Conservation (phyloP, 2,113 vertebrate genomes). For the Aphyosemion australe region DNA sequence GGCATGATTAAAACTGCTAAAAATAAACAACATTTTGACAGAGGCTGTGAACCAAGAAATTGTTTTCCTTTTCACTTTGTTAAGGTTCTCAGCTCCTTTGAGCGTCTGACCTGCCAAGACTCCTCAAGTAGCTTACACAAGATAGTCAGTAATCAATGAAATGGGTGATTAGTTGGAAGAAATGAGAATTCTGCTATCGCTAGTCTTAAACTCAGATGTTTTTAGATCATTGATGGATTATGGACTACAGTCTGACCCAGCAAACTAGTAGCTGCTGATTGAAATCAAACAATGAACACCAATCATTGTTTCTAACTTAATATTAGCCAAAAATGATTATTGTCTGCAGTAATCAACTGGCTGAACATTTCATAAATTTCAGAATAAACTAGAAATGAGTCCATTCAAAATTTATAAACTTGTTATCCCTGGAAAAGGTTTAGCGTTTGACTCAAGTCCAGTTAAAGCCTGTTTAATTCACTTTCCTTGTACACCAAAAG, state of each 20-base stretch:
- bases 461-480: constrained; percentile 6
- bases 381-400: not conserved
- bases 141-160: constrained; percentile 47
- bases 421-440: constrained; percentile 36
- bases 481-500: not conserved
- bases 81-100: not conserved
- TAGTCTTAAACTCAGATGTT: constrained; percentile 1
- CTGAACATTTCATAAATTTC: not conserved
- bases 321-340: not conserved
- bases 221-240: not conserved
- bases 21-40: constrained; percentile 33
- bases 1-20: constrained; percentile 54
- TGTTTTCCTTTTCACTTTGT: constrained; percentile 35
- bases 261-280: not conserved
- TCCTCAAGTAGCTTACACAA: constrained; percentile 30
- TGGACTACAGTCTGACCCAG: not conserved
- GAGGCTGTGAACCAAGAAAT: constrained; percentile 56
- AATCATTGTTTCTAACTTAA: not conserved
- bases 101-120: constrained; percentile 12
- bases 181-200: constrained; percentile 9
- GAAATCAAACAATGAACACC: not conserved
- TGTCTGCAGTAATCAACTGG: not conserved
- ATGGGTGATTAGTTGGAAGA: constrained; percentile 11
- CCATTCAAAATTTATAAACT: not conserved
- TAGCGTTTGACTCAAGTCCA: constrained; percentile 23